A percentile compares a stretch with the other conserved stretches of the same genome.
These are phyloP conservation scores for Nemotelus pantherinus DNA, from an alignment of 2,888 invertebrate species.

Conservation along the genomic window DNA sequence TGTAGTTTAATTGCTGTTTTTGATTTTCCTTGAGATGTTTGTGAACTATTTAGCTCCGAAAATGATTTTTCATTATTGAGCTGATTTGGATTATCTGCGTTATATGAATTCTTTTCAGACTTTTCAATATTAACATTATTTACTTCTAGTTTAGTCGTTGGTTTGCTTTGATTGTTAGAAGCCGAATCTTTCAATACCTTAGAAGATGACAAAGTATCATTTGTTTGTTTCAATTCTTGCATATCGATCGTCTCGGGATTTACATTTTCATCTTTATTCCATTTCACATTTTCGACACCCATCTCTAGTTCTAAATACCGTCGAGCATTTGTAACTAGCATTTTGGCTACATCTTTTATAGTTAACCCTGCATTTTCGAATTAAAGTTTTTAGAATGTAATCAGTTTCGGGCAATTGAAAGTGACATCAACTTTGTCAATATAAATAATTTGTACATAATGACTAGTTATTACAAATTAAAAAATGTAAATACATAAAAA, in stretches of 20 bases:
- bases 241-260: not conserved
- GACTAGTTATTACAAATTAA: no score
- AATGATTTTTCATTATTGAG: not conserved
- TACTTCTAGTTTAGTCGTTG: no score
- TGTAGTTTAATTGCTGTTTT: not conserved
- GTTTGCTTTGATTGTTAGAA: no score
- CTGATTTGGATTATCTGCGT: not conserved
- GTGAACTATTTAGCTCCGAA: not conserved
- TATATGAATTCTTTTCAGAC: not conserved
- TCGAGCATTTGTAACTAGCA: constrained; percentile 83
- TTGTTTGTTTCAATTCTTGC: not conserved
- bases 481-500: no score
- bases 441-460: no score
- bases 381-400: no score
- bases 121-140: no score
- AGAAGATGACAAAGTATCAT: no score
- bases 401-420: no score
- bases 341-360: constrained; percentile 80
- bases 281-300: constrained; percentile 76
- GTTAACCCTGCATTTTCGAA: constrained; percentile 66
- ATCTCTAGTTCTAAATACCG: constrained; percentile 76
- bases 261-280: constrained; percentile 64
- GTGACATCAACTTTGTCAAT: no score
- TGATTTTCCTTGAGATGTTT: not conserved
- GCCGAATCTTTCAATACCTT: no score